Evolutionary conservation across 1,140 invertebrate species (phyloP).

Genomic region (Heliothis virescens): DNA sequence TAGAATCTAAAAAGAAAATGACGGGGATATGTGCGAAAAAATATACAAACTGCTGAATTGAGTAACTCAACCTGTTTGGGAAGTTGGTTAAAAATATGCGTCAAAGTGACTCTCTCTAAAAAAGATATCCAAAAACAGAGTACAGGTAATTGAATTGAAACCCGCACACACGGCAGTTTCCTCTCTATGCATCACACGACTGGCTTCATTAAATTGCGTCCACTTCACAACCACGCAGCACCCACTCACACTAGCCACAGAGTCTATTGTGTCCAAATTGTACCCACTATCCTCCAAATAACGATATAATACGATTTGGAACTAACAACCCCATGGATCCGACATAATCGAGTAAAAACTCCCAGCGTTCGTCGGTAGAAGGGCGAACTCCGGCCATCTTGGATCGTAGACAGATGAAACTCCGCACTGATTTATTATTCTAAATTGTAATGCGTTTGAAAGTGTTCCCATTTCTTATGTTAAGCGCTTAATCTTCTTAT

Average conservation of each 20-base stretch:
- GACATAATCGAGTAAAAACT: constrained; percentile 38
- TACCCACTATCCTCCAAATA: background rate
- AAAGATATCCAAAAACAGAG: too few species aligned
- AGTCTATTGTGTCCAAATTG: background rate
- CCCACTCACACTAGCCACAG: background rate
- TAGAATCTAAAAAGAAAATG: too few species aligned
- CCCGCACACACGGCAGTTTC: background rate
- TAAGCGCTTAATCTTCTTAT: too few species aligned
- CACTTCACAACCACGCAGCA: background rate
- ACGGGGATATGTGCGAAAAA: too few species aligned
- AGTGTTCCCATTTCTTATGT: background rate
- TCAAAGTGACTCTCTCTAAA: too few species aligned
- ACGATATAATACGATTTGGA: constrained; percentile 20
- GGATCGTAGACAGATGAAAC: constrained; percentile 10
- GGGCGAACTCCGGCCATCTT: constrained; percentile 26
- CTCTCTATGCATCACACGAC: background rate
- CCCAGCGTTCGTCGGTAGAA: background rate
- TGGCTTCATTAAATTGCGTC: background rate
- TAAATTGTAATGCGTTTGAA: background rate
- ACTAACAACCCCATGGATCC: constrained; percentile 23
- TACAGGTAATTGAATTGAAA: background rate
- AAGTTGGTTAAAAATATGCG: too few species aligned
- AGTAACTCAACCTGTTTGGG: background rate
- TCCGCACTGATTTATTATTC: background rate
- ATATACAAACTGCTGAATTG: background rate